phyloP scores from a whole-genome alignment of 2,888 invertebrate species.

The Tanytarsus gracilentus region DNA sequence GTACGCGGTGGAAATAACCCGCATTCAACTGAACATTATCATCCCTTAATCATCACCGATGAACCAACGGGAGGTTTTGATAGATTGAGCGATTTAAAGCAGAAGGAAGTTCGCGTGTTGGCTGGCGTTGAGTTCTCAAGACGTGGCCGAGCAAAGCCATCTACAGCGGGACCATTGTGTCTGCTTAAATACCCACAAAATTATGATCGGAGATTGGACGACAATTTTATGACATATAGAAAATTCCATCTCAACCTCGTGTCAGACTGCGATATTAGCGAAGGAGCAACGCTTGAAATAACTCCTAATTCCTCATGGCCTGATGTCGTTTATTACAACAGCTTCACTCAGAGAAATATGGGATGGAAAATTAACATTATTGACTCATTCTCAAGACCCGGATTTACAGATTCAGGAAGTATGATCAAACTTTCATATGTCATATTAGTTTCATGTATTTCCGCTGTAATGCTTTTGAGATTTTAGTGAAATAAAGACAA shows the following conservation, averaged over 20 bases:
- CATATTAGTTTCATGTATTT: too few relatives aligned
- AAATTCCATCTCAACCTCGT: conserved; percentile 72
- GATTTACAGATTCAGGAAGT: too few relatives aligned
- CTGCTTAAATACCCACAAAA: conserved; percentile 54
- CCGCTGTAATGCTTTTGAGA: too few relatives aligned
- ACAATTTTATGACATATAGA: conserved; percentile 66
- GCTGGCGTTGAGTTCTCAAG: conserved; percentile 77
- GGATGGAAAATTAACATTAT: conserved; percentile 89
- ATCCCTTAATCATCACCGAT: conserved; percentile 81
- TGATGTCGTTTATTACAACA: conserved; percentile 85
- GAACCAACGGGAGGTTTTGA: conserved; percentile 78
- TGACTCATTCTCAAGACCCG: conserved; percentile 48
- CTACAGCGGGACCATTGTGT: conserved; percentile 75
- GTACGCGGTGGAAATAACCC: conserved; percentile 81
- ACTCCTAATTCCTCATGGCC: conserved; percentile 88
- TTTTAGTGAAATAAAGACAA: too few relatives aligned
- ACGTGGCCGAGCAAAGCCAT: conserved; percentile 68
- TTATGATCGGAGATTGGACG: conserved; percentile 68
- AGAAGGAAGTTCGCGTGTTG: conserved; percentile 61
- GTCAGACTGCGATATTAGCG: conserved; percentile 61
- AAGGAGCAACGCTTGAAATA: conserved; percentile 63
- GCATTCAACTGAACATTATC: conserved; percentile 73
- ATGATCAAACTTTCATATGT: too few relatives aligned
- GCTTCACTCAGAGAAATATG: conserved; percentile 89
- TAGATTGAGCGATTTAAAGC: conserved; percentile 58